Base-by-base conservation (phyloP, 2,797 vertebrate species). In the Oreochromis mossambicus region DNA sequence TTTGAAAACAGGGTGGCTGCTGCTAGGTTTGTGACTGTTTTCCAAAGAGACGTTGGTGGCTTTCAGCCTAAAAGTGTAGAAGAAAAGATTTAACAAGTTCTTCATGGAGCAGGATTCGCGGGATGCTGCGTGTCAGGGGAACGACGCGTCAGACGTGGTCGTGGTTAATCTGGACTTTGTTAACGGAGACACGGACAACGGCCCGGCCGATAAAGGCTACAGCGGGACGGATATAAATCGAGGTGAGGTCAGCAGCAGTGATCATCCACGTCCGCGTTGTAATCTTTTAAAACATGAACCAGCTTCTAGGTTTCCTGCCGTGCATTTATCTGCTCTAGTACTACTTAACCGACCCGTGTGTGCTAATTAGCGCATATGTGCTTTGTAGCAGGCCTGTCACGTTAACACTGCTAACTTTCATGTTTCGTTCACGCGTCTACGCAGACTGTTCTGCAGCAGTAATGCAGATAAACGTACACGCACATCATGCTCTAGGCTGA, bases 281-380 rank as follows among this genome's bases (percentile, higher is more conserved):
- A 38, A 9, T 36, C 6, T n/a, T n/a, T 36, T 13, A 7, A 15
- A 61, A 61, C 15, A 11, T 0, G 29, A 61, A 11, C 29, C 56
- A 34, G 15, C 29, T 61, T 19, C 0, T 34, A 61, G 56, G 0
- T 61, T 61, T 61, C 3, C 56, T 19, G 9, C 17, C 29, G 56
- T 0, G 56, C 17, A 2, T 34, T 0, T 58, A 0, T 19, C 56
- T 58, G 56, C 29, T 58, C 8, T 4, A 0, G 15, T 0, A 58
- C 15, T 58, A 15, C 29, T 34, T 1, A 34, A 3, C 56, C 34
- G 15, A 34, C 24, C 56, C 56, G 2, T 32, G 1, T 11, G 55
- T 58, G 55, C 29, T 32, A 58, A 58, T 32, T 29, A 58, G 55
- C 26, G 26, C 8, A 11, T 58, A 17, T 32, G 14, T 19, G 29